These are phyloP conservation scores for Zophobas morio DNA, from an alignment of 1,140 invertebrate genomes.

Conservation along the genomic window DNA sequence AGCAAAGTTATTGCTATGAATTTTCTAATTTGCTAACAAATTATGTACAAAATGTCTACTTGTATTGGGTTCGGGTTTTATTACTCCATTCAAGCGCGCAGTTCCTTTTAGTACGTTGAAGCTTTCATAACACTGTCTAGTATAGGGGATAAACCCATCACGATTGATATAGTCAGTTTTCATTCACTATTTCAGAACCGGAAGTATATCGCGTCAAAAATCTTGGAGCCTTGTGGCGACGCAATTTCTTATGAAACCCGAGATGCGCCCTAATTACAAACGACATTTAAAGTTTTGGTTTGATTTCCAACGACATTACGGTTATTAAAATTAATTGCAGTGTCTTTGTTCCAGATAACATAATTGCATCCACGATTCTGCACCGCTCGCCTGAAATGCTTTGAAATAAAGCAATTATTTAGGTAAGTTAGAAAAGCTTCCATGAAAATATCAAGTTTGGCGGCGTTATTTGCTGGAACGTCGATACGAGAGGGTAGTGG, in stretches of 20 bases:
- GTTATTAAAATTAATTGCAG: slow-evolving; percentile 41
- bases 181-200: too few species aligned
- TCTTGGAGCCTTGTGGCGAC: too few species aligned
- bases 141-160: too few species aligned
- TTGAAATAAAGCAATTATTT: slow-evolving; percentile 33
- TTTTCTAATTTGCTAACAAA: too few species aligned
- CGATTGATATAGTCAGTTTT: too few species aligned
- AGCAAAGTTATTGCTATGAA: too few species aligned
- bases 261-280: slow-evolving; percentile 16
- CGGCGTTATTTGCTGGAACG: slow-evolving; percentile 12
- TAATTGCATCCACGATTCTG: slow-evolving; percentile 37
- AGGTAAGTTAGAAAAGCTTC: slow-evolving; percentile 19
- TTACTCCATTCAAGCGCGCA: too few species aligned
- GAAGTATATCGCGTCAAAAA: too few species aligned
- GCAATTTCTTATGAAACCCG: slow-evolving; percentile 29
- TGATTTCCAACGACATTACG: slow-evolving; percentile 24
- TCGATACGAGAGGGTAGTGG: slow-evolving; percentile 1
- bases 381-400: slow-evolving; percentile 21
- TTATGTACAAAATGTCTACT: too few species aligned
- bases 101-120: too few species aligned
- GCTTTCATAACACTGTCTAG: too few species aligned
- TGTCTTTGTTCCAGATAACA: slow-evolving; percentile 36
- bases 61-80: too few species aligned
- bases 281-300: slow-evolving; percentile 41
- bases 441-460: slow-evolving; percentile 16